Evolutionary conservation across 2,888 invertebrate genomes (phyloP).

Genomic region (Machimus atricapillus): DNA sequence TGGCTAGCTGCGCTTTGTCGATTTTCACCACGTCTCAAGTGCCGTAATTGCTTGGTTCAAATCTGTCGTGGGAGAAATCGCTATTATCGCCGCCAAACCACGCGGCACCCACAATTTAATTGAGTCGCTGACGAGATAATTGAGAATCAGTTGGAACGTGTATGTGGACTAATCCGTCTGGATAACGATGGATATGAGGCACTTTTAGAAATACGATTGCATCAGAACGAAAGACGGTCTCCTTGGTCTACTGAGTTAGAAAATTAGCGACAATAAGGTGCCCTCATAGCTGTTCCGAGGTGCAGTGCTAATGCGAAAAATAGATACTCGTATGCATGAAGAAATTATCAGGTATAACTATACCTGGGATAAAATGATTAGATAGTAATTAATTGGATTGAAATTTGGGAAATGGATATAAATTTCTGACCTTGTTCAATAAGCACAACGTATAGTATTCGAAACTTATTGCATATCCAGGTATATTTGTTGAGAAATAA

Average conservation of each 20-base stretch:
- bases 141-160: neutral
- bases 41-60: neutral
- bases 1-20: conserved; percentile 10
- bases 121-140: neutral
- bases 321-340: neutral
- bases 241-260: neutral
- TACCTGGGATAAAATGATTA: neutral
- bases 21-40: neutral
- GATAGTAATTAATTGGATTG: too few relatives aligned
- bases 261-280: neutral
- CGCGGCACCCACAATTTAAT: neutral
- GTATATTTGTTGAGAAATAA: too few relatives aligned
- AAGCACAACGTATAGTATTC: too few relatives aligned
- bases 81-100: neutral
- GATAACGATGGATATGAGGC: neutral
- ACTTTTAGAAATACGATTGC: neutral
- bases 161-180: neutral
- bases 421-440: too few relatives aligned
- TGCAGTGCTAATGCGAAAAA: neutral
- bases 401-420: too few relatives aligned
- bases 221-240: neutral
- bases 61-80: conserved; percentile 18
- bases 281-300: neutral
- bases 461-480: too few relatives aligned
- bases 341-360: neutral